Evolutionary conservation across 2,113 vertebrate species (phyloP).

Genomic region (Motacilla alba): DNA sequence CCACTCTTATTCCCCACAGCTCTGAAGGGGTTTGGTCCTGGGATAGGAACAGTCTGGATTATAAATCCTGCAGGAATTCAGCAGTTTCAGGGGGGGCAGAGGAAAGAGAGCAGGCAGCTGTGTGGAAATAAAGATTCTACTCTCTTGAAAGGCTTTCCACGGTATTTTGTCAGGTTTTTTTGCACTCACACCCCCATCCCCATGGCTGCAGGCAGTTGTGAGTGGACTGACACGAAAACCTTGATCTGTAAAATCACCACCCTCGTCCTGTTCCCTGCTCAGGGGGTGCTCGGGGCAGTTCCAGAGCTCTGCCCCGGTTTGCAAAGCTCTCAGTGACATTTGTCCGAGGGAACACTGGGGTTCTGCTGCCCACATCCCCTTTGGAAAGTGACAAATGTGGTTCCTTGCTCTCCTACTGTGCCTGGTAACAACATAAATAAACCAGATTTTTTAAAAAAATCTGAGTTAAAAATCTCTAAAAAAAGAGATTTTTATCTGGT

Average conservation of each 20-base stretch:
- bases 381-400: background rate
- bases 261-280: rapidly evolving
- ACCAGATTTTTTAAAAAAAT: no score
- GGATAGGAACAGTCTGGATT: background rate
- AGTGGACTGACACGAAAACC: rapidly evolving
- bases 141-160: background rate
- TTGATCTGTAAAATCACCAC: background rate
- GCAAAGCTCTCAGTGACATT: background rate
- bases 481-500: background rate
- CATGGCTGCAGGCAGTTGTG: rapidly evolving
- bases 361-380: background rate
- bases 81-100: rapidly evolving
- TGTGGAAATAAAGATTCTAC: background rate
- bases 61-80: background rate
- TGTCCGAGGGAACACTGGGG: rapidly evolving
- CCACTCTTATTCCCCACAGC: rapidly evolving
- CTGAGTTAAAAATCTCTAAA: no score
- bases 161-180: background rate
- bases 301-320: no score
- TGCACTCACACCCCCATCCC: background rate
- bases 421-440: background rate
- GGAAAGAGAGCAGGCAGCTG: background rate
- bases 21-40: background rate
- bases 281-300: rapidly evolving
- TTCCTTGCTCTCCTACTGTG: background rate